Conservation (phyloP, 2,888 invertebrate species). For the Ctenicera cuprea region DNA sequence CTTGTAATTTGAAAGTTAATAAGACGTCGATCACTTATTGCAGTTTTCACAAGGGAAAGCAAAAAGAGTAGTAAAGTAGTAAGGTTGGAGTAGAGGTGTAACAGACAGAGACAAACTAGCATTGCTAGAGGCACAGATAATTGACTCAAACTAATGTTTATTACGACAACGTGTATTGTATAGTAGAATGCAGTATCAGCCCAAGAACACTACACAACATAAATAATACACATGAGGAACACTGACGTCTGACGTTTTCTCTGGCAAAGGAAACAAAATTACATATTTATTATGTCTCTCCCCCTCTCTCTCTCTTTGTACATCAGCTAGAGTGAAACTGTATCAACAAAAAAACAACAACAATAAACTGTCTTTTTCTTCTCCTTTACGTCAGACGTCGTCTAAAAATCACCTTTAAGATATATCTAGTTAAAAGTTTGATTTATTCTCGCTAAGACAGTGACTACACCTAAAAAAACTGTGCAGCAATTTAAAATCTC, state of each 20-base stretch:
- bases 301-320: not conserved
- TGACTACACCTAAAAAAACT: constrained; percentile 61
- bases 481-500: constrained; percentile 56
- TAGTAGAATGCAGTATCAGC: constrained; percentile 67
- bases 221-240: constrained; percentile 68
- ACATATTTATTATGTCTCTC: too few relatives aligned
- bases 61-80: constrained; percentile 23
- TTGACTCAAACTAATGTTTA: constrained; percentile 78
- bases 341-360: constrained; percentile 23
- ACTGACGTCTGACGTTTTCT: constrained; percentile 57
- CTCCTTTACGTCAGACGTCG: constrained; percentile 55
- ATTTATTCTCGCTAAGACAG: constrained; percentile 60
- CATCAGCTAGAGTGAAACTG: too few relatives aligned
- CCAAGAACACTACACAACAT: constrained; percentile 69
- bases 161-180: constrained; percentile 71
- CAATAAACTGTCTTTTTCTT: not conserved
- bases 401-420: constrained; percentile 62
- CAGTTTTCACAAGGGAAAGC: constrained; percentile 31
- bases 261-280: constrained; percentile 1
- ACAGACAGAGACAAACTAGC: constrained; percentile 71
- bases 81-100: constrained; percentile 64
- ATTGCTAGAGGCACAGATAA: constrained; percentile 78
- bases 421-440: constrained; percentile 46
- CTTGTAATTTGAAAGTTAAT: too few relatives aligned
- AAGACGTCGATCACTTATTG: too few relatives aligned